phyloP scores from a whole-genome alignment of 2,797 vertebrate species.

The Chaetophractus vellerosus region DNA sequence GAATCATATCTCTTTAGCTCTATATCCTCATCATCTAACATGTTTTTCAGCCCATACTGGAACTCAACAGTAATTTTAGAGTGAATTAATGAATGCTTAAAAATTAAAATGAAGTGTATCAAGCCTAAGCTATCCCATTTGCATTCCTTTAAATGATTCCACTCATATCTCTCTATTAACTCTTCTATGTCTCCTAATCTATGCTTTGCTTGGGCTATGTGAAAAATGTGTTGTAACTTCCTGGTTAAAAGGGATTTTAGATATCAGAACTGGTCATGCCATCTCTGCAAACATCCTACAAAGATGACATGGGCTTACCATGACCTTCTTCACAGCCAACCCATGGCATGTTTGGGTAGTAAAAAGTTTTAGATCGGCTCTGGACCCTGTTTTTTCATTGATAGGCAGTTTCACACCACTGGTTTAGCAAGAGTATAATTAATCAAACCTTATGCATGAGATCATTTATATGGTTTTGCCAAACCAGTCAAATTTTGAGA shows the following conservation, averaged over 20 bases:
- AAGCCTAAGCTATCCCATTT: neutral
- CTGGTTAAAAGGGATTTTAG: neutral
- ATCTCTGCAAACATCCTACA: neutral
- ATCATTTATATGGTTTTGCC: neutral
- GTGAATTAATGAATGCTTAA: neutral
- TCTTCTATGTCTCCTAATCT: neutral
- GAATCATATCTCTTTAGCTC: neutral
- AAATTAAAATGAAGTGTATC: neutral
- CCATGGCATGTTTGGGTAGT: neutral
- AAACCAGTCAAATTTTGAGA: conserved; percentile 43
- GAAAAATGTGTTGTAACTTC: neutral
- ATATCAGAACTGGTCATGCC: neutral
- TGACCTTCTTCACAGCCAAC: conserved; percentile 2
- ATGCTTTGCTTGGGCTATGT: neutral
- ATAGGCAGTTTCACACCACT: neutral
- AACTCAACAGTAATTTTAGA: neutral
- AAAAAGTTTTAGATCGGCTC: neutral
- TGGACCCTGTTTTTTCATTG: neutral
- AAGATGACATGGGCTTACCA: neutral
- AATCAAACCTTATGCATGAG: conserved; percentile 44
- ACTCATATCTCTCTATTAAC: neutral
- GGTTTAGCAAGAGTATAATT: neutral
- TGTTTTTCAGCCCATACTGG: neutral
- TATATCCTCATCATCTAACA: neutral
- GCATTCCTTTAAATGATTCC: neutral